Base-by-base conservation (phyloP, 2,113 vertebrate species). In the Orcinus orca region DNA sequence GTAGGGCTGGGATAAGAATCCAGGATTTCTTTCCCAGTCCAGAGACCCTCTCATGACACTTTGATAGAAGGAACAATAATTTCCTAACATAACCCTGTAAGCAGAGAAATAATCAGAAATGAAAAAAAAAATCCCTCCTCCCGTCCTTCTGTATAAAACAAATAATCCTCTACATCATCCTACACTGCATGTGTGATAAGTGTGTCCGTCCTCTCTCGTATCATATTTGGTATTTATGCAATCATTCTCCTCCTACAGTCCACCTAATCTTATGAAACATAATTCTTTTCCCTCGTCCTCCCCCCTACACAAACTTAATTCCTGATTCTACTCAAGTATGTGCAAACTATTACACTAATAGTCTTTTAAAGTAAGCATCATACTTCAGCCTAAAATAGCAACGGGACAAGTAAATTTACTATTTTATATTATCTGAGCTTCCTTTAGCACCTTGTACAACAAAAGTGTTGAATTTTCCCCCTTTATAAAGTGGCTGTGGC, bases 241-340 rank as follows among this genome's bases (percentile, higher is more conserved):
- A 98, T 97, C 94, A 68, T 96, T 96, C 97, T 97, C 98, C 97
- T 98, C 98, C 97, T 96, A 97, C 98, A 97, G 86, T 93, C 88
- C 97, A 98, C 97, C 97, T 98, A 98, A 95, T 98, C 98, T 98
- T 97, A 81, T 95, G 97, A 97, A 98, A 97, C 94, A 97, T 97
- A 98, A 97, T 85, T 97, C 90, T 91, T 88, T 77, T 67, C 87
- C 96, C 33, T 87, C 97, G 91, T 97, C 97, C 97, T 90, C 92
- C 98, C 98, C 98, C 97, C 67, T 97, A 93, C 76, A 96, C 88
- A 67, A 77, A 97, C n/a, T 44, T 96, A 97, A 98, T 98, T 98
- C 97, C 97, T 96, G 96, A 26, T 89, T 83, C 95, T 94, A 92
- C 94, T 88, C 70, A 97, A 97, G 92, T 97, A 91, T 94, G 71